Conservation (phyloP, 1,140 invertebrate genomes). For the Rhyzopertha dominica region DNA sequence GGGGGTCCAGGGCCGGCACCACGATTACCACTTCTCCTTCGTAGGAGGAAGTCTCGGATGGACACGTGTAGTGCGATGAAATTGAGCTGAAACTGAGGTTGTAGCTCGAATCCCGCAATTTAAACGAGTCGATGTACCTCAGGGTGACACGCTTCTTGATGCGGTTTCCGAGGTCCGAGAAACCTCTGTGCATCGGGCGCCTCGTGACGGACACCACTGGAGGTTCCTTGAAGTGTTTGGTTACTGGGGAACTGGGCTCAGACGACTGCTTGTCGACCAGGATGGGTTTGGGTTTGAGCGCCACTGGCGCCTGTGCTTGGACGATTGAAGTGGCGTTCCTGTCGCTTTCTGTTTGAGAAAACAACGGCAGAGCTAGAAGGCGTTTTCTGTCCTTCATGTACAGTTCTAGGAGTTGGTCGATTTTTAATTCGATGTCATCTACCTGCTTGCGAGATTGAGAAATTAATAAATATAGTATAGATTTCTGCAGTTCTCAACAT, state of each 20-base stretch:
- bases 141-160: slow-evolving; percentile 80
- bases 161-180: slow-evolving; percentile 74
- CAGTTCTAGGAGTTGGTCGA: slow-evolving; percentile 88
- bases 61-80: slow-evolving; percentile 52
- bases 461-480: no score
- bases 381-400: slow-evolving; percentile 84
- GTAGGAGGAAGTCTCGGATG: slow-evolving; percentile 45
- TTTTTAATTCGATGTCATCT: slow-evolving; percentile 88
- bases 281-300: slow-evolving; percentile 53
- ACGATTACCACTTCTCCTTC: slow-evolving; percentile 58
- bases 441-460: no score
- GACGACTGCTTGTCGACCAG: slow-evolving; percentile 70
- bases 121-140: slow-evolving; percentile 49
- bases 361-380: slow-evolving; percentile 51
- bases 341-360: slow-evolving; percentile 36
- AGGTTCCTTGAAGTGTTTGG: slow-evolving; percentile 47
- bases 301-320: slow-evolving; percentile 27
- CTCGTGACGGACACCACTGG: slow-evolving; percentile 42
- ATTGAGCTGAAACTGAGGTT: slow-evolving; percentile 48
- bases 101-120: no score
- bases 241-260: slow-evolving; percentile 69
- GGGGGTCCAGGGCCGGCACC: slow-evolving; percentile 51
- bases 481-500: no score
- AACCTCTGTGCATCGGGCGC: slow-evolving; percentile 66
- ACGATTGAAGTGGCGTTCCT: slow-evolving; percentile 15